Base-by-base conservation (phyloP, 2,797 vertebrate species). In the Melanotaenia parkinsoni region DNA sequence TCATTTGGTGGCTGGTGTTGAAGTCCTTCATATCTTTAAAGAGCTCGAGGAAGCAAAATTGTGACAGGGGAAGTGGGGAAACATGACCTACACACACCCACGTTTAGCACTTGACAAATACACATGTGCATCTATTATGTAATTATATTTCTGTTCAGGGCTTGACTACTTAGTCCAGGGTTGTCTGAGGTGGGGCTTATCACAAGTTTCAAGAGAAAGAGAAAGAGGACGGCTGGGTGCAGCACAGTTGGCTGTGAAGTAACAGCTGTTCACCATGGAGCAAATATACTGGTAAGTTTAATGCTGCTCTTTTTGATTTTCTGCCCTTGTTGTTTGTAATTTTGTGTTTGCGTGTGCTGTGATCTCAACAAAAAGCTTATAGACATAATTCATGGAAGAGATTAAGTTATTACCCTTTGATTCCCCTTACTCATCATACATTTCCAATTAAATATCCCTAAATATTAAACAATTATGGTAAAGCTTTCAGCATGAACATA, bases 131-230 rank as follows among this genome's bases (percentile, higher is more conserved):
- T 59, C 26, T 53, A 14, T 89, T 86, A 81, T 18, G 63, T 33
- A 77, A 80, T 61, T 0, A 3, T 28, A 10, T 8, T 30, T 30
- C 30, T 56, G 45, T 47, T 32, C 0, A 43, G 0, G 37, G 26
- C 18, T n/a, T 45, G 33, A 16, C 63, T 16, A 2, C 35, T 60
- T 5, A 20, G 75, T 12, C 65, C 47, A 67, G 30, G 16, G 22
- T 3, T 33, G 60, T n/a, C 16, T 28, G 37, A 82, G 87, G 91
- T 72, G 85, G 86, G 70, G 80, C 77, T 28, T 60, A 24, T 72
- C 45, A 72, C 0, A 0, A 5, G 59, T 61, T 75, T 60, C 40
- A 76, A 28, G 12, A 26, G 60, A 77, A 84, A 62, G 12, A 45
- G 51, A 78, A 72, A 72, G 45, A 59, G 30, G 66, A 53, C 1